Evolutionary conservation across 2,797 vertebrate genomes (phyloP).

Genomic region (Xenopus petersii): DNA sequence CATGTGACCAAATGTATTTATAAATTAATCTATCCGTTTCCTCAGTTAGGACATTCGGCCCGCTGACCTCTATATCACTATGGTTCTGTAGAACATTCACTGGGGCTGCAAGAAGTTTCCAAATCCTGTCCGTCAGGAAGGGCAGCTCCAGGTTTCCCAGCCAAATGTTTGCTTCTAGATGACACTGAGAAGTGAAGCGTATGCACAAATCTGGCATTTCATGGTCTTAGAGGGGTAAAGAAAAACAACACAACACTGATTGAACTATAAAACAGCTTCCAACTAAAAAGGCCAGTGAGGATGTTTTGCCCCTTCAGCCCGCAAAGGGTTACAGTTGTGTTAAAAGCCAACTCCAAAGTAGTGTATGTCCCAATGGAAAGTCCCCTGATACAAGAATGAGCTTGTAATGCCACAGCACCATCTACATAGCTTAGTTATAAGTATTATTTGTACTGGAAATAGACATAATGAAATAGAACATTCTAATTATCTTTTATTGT

Average conservation of each 20-base stretch:
- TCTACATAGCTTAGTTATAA: not conserved
- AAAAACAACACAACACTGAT: not conserved
- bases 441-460: conserved; percentile 25
- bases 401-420: conserved; percentile 7
- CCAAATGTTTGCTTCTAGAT: not conserved
- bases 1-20: not conserved
- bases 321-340: not conserved
- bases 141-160: not conserved
- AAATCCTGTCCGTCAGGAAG: not conserved
- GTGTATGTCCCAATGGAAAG: not conserved
- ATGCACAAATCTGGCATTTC: not conserved
- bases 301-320: not conserved
- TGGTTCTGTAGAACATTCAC: too few species aligned
- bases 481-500: conserved; percentile 57
- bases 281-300: not conserved
- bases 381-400: not conserved
- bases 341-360: not conserved
- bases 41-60: too few species aligned
- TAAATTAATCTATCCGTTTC: too few species aligned
- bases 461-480: conserved; percentile 42
- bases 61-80: not conserved
- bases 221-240: not conserved
- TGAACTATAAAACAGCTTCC: not conserved
- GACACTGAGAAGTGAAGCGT: not conserved
- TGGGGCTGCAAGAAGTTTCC: not conserved